Percentiles rank a stretch among this genome's conserved stretches.
These are phyloP conservation scores for Coranthus polyacanthus DNA, from an alignment of 2,797 vertebrate species.

Conservation along the genomic window DNA sequence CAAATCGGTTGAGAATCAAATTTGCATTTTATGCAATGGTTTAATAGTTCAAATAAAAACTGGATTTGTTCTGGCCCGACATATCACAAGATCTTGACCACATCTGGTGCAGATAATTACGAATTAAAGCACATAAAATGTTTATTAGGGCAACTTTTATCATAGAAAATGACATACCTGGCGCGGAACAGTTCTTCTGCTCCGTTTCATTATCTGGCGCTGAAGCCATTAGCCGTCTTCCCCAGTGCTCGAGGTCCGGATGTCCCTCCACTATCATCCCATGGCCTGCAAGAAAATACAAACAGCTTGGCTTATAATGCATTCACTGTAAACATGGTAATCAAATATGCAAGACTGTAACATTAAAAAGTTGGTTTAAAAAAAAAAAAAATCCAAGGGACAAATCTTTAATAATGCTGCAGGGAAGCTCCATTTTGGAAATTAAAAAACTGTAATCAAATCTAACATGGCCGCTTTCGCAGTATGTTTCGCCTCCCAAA, in stretches of 20 bases:
- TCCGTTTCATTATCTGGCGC: slow-evolving; percentile 70
- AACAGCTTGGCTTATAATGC: slow-evolving; percentile 12
- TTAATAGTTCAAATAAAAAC: neutral
- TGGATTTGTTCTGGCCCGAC: neutral
- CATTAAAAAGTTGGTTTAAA: neutral
- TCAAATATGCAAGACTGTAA: neutral
- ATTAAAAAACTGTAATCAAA: slow-evolving; percentile 11
- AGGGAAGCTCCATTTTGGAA: slow-evolving; percentile 23
- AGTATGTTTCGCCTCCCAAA: slow-evolving; percentile 23
- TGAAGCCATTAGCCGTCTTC: slow-evolving; percentile 82
- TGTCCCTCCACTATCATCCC: slow-evolving; percentile 80
- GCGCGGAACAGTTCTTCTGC: slow-evolving; percentile 83
- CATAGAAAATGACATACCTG: slow-evolving; percentile 69
- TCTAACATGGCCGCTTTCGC: slow-evolving; percentile 19
- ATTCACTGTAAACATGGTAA: neutral
- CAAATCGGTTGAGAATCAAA: neutral
- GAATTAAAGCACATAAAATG: neutral
- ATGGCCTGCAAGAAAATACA: slow-evolving; percentile 74
- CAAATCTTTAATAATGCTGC: neutral
- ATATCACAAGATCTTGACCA: neutral
- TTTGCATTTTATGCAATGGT: neutral
- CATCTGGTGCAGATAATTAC: neutral
- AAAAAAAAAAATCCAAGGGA: neutral
- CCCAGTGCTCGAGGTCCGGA: slow-evolving; percentile 73
- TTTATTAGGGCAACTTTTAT: neutral